phyloP scores from a whole-genome alignment of 2,888 invertebrate genomes.

The Zaprionus lineosus region DNA sequence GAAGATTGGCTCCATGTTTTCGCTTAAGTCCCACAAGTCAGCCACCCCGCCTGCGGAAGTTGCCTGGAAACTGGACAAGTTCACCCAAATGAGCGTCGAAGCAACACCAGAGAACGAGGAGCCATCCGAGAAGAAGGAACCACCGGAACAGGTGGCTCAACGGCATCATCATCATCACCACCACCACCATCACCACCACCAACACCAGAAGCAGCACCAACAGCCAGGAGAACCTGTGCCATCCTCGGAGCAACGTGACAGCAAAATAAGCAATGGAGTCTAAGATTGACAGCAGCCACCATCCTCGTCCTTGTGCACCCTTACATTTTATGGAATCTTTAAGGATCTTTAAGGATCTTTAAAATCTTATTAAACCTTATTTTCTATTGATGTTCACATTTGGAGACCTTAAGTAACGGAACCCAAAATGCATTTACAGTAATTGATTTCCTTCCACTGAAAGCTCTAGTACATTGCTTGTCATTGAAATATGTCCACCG shows the following conservation, averaged over 20 bases:
- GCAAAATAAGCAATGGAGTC: conserved; percentile 57
- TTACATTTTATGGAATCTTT: too few relatives aligned
- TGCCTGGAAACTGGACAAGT: conserved; percentile 64
- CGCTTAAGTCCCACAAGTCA: conserved; percentile 72
- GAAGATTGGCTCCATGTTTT: conserved; percentile 81
- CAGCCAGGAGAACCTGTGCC: conserved; percentile 17
- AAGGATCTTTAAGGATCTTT: too few relatives aligned
- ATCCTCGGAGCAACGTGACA: conserved; percentile 28
- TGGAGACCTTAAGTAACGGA: too few relatives aligned
- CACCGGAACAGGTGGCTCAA: conserved; percentile 18
- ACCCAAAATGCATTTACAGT: too few relatives aligned
- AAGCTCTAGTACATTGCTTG: too few relatives aligned
- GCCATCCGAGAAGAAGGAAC: conserved; percentile 15
- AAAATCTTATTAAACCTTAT: too few relatives aligned
- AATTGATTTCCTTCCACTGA: too few relatives aligned
- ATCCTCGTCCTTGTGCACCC: too few relatives aligned
- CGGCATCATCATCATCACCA: conserved; percentile 59
- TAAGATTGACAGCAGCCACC: too few relatives aligned
- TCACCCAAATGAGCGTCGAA: conserved; percentile 55
- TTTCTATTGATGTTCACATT: too few relatives aligned
- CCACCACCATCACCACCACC: conserved; percentile 57
- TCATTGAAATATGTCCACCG: too few relatives aligned
- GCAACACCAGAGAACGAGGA: conserved; percentile 5
- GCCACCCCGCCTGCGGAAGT: conserved; percentile 36
- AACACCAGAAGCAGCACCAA: conserved; percentile 22